These are phyloP conservation scores for Rhodeus uyekii DNA, from an alignment of 2,797 vertebrate genomes.

Conservation along the genomic window DNA sequence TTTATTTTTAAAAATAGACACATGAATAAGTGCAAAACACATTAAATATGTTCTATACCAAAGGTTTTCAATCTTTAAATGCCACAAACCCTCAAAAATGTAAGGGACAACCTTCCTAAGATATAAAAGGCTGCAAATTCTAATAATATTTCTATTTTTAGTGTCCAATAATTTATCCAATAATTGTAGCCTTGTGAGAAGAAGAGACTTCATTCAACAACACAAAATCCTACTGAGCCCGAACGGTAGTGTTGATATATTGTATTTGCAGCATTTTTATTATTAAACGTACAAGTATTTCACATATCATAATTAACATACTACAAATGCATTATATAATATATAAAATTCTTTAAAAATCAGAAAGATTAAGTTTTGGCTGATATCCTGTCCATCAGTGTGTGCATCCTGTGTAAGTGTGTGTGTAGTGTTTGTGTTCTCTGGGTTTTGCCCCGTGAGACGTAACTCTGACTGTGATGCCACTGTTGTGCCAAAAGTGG, in stretches of 20 bases:
- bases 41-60: neutral
- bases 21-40: no score
- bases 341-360: no score
- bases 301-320: neutral
- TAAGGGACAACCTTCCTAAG: neutral
- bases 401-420: neutral
- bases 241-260: neutral
- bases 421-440: neutral
- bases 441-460: constrained; percentile 65
- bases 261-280: neutral
- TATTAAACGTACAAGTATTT: neutral
- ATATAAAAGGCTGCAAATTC: fast-evolving
- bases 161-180: neutral
- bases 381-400: neutral
- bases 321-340: neutral
- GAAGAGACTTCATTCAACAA: neutral
- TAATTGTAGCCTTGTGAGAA: neutral
- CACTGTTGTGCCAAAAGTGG: constrained; percentile 64
- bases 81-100: neutral
- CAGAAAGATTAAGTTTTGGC: neutral
- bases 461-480: constrained; percentile 61
- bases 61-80: neutral
- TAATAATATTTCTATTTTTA: neutral
- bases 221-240: neutral
- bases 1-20: no score